These are phyloP conservation scores for Lanistes nyassanus DNA, from an alignment of 1,140 invertebrate species.

Conservation along the genomic window DNA sequence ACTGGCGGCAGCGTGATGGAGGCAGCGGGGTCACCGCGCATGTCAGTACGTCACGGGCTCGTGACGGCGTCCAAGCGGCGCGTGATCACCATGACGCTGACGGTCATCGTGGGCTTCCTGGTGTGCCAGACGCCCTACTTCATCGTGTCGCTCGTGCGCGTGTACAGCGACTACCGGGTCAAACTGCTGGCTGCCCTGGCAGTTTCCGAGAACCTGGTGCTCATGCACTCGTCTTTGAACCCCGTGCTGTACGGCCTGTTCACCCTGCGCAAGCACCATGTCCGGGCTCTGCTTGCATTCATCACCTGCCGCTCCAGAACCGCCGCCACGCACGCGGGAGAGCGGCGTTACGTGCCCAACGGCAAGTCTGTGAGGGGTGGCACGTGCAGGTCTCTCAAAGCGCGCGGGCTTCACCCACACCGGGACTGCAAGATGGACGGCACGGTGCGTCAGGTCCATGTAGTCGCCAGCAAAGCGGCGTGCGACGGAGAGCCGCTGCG, in stretches of 20 bases:
- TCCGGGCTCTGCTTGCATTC: conserved; percentile 23
- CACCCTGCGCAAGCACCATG: conserved; percentile 50
- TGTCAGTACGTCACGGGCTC: conserved; percentile 49
- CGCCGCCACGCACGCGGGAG: background rate
- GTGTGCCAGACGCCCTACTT: conserved; percentile 69
- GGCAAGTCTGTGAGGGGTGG: background rate
- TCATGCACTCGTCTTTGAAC: conserved; percentile 68
- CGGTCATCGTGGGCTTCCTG: conserved; percentile 67
- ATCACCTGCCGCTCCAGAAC: conserved; percentile 2
- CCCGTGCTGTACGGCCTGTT: conserved; percentile 69
- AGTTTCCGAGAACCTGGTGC: conserved; percentile 64
- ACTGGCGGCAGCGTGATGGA: too few relatives aligned
- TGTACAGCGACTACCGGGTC: conserved; percentile 67
- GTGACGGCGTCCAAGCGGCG: conserved; percentile 56
- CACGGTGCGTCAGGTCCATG: background rate
- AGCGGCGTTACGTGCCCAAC: background rate
- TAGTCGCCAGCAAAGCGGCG: background rate
- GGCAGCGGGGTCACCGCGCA: conserved; percentile 24
- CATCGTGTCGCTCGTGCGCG: conserved; percentile 57
- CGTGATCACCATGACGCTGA: conserved; percentile 67
- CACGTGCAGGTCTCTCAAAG: background rate
- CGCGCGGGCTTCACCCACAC: background rate
- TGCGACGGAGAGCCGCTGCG: background rate
- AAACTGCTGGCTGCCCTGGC: conserved; percentile 55
- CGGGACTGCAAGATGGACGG: too few relatives aligned